Percentiles rank a stretch among this genome's conserved stretches.
phyloP scores from a whole-genome alignment of 2,888 invertebrate species.

The Hyalella azteca region DNA sequence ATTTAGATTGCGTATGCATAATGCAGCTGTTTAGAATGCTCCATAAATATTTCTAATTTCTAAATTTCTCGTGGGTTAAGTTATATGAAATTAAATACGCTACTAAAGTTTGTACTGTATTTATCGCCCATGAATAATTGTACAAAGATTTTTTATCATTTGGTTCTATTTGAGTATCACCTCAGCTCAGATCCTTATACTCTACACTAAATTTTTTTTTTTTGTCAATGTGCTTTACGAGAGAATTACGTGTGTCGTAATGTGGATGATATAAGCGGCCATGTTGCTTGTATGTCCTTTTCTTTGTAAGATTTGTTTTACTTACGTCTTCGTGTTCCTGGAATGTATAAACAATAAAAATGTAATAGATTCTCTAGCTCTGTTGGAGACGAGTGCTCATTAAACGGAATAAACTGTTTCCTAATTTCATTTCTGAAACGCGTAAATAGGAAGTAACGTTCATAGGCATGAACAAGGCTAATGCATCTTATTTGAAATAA shows the following conservation, averaged over 20 bases:
- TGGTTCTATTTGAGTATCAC: not conserved
- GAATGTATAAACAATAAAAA: not conserved
- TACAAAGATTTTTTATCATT: not conserved
- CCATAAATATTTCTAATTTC: no score
- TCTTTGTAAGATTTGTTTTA: not conserved
- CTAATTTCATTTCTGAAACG: no score
- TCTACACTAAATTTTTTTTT: not conserved
- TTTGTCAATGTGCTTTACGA: not conserved
- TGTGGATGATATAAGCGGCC: not conserved
- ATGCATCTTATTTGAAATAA: no score
- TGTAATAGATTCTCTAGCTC: not conserved
- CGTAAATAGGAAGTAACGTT: no score
- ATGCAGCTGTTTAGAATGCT: no score
- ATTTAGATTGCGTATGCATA: no score
- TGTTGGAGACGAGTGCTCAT: conserved; percentile 2
- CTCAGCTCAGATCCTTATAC: not conserved
- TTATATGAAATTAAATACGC: no score
- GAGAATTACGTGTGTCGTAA: not conserved
- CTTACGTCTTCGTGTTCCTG: not conserved
- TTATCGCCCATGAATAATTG: not conserved
- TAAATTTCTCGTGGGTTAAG: no score
- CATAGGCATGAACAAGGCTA: no score
- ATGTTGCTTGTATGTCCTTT: not conserved
- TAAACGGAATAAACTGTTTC: not conserved
- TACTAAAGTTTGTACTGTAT: not conserved